A percentile compares a stretch with the other conserved stretches of the same genome.
Conservation (phyloP, 35 echinoderm and acorn worm species). For the Anneissia japonica region DNA sequence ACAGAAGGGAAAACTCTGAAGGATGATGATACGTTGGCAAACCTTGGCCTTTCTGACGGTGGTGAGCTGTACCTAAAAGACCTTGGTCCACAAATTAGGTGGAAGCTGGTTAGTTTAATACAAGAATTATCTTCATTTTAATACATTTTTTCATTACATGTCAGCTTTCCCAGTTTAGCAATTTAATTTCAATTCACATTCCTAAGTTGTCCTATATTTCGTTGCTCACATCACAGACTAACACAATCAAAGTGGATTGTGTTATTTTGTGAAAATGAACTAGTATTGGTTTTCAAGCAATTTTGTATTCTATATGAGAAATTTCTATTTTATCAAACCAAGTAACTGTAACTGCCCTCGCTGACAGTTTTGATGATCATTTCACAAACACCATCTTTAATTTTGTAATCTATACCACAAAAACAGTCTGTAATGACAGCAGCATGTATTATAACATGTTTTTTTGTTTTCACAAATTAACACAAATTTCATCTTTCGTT, state of each 20-base stretch:
- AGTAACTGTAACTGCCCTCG: too few relatives aligned
- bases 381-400: too few relatives aligned
- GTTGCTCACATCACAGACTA: not conserved
- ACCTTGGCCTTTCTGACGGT: slow-evolving; percentile 39
- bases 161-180: not conserved
- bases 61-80: slow-evolving; percentile 86
- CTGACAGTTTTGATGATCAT: too few relatives aligned
- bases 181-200: not conserved
- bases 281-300: too few relatives aligned
- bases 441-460: too few relatives aligned
- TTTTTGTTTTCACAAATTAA: too few relatives aligned
- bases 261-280: not conserved
- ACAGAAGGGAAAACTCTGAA: slow-evolving; percentile 82
- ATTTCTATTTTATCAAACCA: too few relatives aligned
- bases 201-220: not conserved
- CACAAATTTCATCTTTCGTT: too few relatives aligned
- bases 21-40: slow-evolving; percentile 60
- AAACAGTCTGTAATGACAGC: too few relatives aligned
- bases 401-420: too few relatives aligned
- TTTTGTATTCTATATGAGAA: too few relatives aligned
- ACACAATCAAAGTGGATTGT: not conserved
- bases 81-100: slow-evolving; percentile 73
- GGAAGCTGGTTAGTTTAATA: slow-evolving; percentile 64
- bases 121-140: not conserved
- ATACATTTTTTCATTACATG: not conserved